Evolutionary conservation across 2,113 vertebrate genomes (phyloP).

Genomic region (Castor canadensis): DNA sequence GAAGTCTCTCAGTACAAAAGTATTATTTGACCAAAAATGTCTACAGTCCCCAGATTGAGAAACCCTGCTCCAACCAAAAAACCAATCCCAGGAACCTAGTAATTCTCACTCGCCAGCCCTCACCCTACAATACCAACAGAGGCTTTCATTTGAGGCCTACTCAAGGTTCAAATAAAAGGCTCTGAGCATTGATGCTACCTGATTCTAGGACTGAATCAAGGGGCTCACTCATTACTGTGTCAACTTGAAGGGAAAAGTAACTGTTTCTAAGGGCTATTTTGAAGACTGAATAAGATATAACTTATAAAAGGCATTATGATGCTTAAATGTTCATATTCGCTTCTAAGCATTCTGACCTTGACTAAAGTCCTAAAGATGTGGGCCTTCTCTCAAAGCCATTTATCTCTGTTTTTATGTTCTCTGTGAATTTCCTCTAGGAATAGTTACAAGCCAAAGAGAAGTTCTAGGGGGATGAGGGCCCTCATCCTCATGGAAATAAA

Average conservation of each 20-base stretch:
- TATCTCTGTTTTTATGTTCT: not conserved
- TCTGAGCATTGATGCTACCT: not conserved
- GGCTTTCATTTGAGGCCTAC: not conserved
- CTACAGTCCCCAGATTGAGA: not conserved
- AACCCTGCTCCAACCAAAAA: not conserved
- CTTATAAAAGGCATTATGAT: not conserved
- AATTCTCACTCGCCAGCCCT: fast-evolving
- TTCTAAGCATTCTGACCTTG: not conserved
- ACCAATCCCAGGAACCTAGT: not conserved
- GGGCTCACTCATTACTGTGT: not conserved
- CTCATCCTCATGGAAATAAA: not conserved
- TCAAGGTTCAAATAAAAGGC: not conserved
- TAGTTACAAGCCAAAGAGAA: not conserved
- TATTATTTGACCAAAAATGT: not conserved
- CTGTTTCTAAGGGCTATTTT: not conserved
- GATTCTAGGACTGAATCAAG: not conserved
- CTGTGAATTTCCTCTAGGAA: not conserved
- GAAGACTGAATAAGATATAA: not conserved
- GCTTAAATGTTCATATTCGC: not conserved
- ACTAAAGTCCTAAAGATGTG: not conserved
- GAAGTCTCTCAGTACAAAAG: not conserved
- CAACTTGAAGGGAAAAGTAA: not conserved
- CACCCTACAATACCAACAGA: not conserved
- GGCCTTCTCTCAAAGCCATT: not conserved
- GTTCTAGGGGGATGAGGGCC: not conserved